Evolutionary conservation across 2,113 vertebrate species (phyloP).

Genomic region (Cheirogaleus medius): DNA sequence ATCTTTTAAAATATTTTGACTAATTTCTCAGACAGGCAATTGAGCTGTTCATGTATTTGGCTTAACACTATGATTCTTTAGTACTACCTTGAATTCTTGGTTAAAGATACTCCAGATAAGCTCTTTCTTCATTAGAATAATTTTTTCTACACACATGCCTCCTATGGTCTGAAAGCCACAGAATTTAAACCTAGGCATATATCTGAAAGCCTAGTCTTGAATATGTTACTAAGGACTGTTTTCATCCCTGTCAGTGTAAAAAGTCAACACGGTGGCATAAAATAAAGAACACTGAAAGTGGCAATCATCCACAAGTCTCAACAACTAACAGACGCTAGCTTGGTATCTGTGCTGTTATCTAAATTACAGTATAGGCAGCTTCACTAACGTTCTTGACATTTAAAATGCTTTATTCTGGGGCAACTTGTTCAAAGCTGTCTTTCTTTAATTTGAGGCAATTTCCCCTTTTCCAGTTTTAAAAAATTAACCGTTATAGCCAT

Average conservation of each 20-base stretch:
- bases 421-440: constrained; percentile 79
- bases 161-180: background rate
- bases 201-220: background rate
- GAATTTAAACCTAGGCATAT: background rate
- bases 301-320: constrained; percentile 75
- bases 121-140: background rate
- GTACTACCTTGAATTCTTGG: background rate
- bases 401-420: constrained; percentile 78
- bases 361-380: constrained; percentile 82
- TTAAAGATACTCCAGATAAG: background rate
- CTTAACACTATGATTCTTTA: background rate
- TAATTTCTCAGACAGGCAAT: constrained; percentile 53
- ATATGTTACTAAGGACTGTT: background rate
- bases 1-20: constrained; percentile 40
- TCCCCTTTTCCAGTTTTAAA: constrained; percentile 77
- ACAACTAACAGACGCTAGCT: constrained; percentile 78
- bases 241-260: background rate
- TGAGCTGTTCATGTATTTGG: constrained; percentile 26
- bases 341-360: constrained; percentile 79
- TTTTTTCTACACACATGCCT: background rate
- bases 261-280: background rate
- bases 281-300: constrained; percentile 53
- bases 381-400: constrained; percentile 78
- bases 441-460: constrained; percentile 82
- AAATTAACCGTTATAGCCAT: constrained; percentile 77